These are phyloP conservation scores for Pecten maximus DNA, from an alignment of 2,888 invertebrate species.

Conservation along the genomic window DNA sequence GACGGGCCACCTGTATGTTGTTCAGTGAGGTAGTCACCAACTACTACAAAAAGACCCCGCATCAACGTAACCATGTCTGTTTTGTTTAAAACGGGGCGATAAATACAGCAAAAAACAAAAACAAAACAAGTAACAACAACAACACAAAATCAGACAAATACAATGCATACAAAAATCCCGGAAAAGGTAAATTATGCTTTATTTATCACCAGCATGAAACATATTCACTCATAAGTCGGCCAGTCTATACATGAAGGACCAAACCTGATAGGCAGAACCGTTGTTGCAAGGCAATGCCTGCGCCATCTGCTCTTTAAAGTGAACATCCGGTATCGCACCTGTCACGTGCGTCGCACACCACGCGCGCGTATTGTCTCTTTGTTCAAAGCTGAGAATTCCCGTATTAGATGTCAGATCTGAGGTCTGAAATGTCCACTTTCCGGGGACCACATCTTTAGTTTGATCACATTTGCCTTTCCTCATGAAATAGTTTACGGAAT, in stretches of 20 bases:
- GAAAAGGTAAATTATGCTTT: no score
- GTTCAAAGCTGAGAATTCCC: not conserved
- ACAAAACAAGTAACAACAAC: no score
- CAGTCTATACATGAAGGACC: slow-evolving; percentile 23
- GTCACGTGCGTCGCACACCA: slow-evolving; percentile 64
- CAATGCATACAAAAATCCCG: no score
- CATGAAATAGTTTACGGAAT: not conserved
- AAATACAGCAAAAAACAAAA: no score
- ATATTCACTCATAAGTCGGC: not conserved
- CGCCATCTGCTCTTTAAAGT: slow-evolving; percentile 69
- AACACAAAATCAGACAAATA: no score
- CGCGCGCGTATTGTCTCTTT: not conserved
- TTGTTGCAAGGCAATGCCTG: slow-evolving; percentile 55
- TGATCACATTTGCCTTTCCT: not conserved
- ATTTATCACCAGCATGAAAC: not conserved
- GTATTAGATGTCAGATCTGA: not conserved
- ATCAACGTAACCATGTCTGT: no score
- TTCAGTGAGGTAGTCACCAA: no score
- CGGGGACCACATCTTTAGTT: not conserved
- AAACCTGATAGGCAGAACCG: slow-evolving; percentile 30
- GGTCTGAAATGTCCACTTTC: slow-evolving; percentile 14
- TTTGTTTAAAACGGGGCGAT: no score
- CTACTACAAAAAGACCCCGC: no score
- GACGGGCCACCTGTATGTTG: no score
- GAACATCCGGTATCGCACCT: slow-evolving; percentile 58